phyloP scores from a whole-genome alignment of 2,797 vertebrate genomes.

The Neopelma chrysocephalum region DNA sequence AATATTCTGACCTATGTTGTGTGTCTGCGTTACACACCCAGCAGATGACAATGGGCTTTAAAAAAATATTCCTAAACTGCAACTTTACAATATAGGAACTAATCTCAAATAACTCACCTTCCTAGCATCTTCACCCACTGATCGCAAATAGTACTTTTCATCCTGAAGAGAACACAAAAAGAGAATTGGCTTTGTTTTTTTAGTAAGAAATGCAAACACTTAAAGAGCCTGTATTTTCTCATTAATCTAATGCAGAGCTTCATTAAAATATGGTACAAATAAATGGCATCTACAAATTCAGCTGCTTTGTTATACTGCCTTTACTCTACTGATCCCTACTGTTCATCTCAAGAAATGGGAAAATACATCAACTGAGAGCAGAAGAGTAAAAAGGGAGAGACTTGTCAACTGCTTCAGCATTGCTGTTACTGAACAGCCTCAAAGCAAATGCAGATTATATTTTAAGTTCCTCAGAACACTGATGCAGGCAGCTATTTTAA shows the following conservation, averaged over 20 bases:
- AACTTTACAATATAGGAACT: background rate
- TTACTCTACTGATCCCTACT: conserved; percentile 63
- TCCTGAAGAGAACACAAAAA: conserved; percentile 76
- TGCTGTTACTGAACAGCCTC: background rate
- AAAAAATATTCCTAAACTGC: background rate
- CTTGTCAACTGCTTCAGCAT: background rate
- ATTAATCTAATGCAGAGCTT: background rate
- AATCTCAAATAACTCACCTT: conserved; percentile 81
- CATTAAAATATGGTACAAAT: background rate
- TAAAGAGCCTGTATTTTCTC: background rate
- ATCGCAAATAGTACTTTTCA: conserved; percentile 94
- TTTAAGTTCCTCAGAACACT: background rate
- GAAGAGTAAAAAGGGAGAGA: background rate
- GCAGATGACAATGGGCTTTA: background rate
- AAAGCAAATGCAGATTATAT: background rate
- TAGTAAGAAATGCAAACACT: background rate
- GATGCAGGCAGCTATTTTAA: background rate
- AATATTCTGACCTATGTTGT: background rate
- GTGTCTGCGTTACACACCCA: background rate
- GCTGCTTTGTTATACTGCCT: background rate
- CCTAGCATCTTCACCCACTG: conserved; percentile 89
- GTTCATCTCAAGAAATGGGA: conserved; percentile 36
- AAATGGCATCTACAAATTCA: background rate
- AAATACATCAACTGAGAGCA: background rate
- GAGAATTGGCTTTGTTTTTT: background rate